These are phyloP conservation scores for Perognathus longimembris DNA, from an alignment of 2,113 vertebrate species.

Conservation along the genomic window DNA sequence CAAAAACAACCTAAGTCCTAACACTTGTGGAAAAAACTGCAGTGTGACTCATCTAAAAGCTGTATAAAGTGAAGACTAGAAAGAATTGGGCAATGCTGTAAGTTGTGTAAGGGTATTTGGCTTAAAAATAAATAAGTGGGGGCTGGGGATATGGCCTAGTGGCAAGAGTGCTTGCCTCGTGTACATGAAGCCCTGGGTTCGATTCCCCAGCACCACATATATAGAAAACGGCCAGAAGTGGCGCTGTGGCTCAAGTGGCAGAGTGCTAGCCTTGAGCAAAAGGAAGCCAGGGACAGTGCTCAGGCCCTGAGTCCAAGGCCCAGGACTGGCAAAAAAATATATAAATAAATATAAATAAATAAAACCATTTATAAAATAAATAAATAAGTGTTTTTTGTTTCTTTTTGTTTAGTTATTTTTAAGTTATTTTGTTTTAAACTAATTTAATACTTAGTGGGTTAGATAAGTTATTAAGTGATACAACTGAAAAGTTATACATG, in stretches of 20 bases:
- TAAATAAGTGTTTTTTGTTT: constrained; percentile 11
- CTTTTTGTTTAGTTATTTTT: not conserved
- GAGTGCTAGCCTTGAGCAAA: no score
- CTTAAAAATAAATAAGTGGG: constrained; percentile 46
- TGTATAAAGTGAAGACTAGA: constrained; percentile 5
- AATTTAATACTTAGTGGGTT: not conserved
- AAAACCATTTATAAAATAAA: no score
- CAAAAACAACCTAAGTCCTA: not conserved
- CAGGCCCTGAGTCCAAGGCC: no score
- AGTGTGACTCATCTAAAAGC: not conserved
- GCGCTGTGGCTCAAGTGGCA: no score
- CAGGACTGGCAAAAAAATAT: no score
- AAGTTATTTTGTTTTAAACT: constrained; percentile 38
- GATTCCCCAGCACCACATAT: no score
- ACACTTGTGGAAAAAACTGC: constrained; percentile 38
- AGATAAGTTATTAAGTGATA: constrained; percentile 30
- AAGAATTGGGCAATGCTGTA: constrained; percentile 46
- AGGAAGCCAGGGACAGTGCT: no score
- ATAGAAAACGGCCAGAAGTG: no score
- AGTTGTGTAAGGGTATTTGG: not conserved
- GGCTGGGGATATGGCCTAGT: no score
- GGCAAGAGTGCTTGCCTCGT: no score
- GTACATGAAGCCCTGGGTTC: no score
- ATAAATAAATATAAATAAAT: no score
- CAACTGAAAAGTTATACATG: not conserved